Conservation (phyloP, 1,140 invertebrate species). For the Paraescarpia echinospica region DNA sequence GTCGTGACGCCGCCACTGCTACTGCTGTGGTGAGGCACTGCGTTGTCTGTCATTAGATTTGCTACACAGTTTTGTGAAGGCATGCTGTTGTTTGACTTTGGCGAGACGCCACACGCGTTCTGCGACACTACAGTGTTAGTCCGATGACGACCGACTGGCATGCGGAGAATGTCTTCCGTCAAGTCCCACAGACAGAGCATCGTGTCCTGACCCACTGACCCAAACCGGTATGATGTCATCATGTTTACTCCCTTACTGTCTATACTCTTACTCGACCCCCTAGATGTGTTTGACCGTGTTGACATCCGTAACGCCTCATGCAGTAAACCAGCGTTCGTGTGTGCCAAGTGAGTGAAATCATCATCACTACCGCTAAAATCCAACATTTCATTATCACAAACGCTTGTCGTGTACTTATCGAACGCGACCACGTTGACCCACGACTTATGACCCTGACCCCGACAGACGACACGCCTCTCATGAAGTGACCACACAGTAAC, state of each 20-base stretch:
- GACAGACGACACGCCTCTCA: slow-evolving; percentile 89
- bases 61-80: slow-evolving; percentile 45
- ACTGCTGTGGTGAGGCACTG: slow-evolving; percentile 26
- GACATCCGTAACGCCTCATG: slow-evolving; percentile 23
- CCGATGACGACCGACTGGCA: slow-evolving; percentile 50
- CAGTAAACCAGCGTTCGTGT: background rate
- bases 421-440: slow-evolving; percentile 96
- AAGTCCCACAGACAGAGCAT: slow-evolving; percentile 98
- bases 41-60: slow-evolving; percentile 31
- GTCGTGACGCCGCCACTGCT: slow-evolving; percentile 47
- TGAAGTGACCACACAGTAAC: slow-evolving; percentile 96
- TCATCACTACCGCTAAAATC: slow-evolving; percentile 53
- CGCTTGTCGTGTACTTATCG: slow-evolving; percentile 82
- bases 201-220: slow-evolving; percentile 98
- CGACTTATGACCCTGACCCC: slow-evolving; percentile 89
- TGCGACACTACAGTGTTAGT: slow-evolving; percentile 30
- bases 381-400: slow-evolving; percentile 39
- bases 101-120: slow-evolving; percentile 29
- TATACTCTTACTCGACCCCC: slow-evolving; percentile 1
- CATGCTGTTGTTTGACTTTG: slow-evolving; percentile 44
- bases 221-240: slow-evolving; percentile 72
- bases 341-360: slow-evolving; percentile 35
- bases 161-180: slow-evolving; percentile 86
- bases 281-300: slow-evolving; percentile 14
- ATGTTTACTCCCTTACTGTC: slow-evolving; percentile 33